These are phyloP conservation scores for Numenius arquata DNA, from an alignment of 2,113 vertebrate genomes.

Conservation along the genomic window DNA sequence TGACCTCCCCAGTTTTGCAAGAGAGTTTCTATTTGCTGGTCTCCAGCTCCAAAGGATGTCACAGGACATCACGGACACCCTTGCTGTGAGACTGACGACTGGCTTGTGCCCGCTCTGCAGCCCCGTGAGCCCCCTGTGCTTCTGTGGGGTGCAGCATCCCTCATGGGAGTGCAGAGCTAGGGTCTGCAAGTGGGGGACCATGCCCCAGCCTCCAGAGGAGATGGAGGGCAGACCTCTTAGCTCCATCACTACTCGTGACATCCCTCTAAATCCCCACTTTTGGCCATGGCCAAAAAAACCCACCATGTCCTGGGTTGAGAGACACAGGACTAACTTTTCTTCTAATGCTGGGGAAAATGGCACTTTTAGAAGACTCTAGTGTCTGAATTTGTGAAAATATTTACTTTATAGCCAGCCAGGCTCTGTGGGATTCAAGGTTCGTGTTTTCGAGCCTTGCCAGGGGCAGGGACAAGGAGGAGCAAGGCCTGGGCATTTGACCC, in stretches of 20 bases:
- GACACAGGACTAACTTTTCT: too few species aligned
- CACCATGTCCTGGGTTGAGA: too few species aligned
- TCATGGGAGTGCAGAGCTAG: neutral
- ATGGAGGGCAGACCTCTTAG: neutral
- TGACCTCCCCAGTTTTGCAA: neutral
- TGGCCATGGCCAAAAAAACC: too few species aligned
- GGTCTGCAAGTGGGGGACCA: accelerated
- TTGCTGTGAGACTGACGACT: neutral
- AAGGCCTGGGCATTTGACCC: too few species aligned
- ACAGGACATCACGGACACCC: neutral
- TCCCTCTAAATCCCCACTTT: neutral
- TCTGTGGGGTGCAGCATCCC: neutral
- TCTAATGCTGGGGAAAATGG: too few species aligned
- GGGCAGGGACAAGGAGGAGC: too few species aligned
- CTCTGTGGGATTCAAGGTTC: too few species aligned
- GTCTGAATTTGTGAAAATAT: too few species aligned
- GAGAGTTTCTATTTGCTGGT: neutral
- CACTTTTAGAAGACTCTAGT: too few species aligned
- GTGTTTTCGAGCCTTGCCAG: too few species aligned
- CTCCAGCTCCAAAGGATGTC: neutral
- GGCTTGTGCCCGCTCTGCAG: neutral
- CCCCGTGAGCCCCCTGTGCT: neutral
- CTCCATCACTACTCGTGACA: neutral
- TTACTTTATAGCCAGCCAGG: too few species aligned
- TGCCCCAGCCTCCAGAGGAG: neutral